phyloP scores from a whole-genome alignment of 2,113 vertebrate genomes.

The Pseudorasbora parva region DNA sequence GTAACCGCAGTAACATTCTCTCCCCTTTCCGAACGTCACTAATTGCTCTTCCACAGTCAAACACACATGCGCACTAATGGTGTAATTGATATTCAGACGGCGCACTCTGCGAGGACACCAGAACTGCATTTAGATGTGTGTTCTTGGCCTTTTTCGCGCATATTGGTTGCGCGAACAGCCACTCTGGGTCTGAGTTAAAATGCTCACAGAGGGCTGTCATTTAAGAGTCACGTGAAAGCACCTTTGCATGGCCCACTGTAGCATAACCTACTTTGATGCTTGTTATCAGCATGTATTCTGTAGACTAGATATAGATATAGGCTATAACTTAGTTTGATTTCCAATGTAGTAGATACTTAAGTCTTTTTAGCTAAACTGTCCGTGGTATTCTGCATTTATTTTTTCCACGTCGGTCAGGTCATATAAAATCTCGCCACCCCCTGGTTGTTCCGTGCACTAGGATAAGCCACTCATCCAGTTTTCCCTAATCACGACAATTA shows the following conservation, averaged over 20 bases:
- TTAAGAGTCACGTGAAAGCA: background rate
- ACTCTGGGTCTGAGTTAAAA: slow-evolving; percentile 23
- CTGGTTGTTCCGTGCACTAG: slow-evolving; percentile 87
- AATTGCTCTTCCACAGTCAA: slow-evolving; percentile 95
- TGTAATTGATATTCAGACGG: slow-evolving; percentile 92
- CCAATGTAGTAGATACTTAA: background rate
- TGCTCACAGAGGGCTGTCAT: background rate
- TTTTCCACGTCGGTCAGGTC: slow-evolving; percentile 44
- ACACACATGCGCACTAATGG: slow-evolving; percentile 97
- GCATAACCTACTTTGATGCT: background rate
- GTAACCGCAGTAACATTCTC: slow-evolving; percentile 46
- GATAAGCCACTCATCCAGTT: slow-evolving; percentile 96
- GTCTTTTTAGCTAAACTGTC: background rate
- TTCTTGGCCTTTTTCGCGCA: slow-evolving; percentile 33
- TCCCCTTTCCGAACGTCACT: slow-evolving; percentile 77
- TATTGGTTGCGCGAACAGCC: slow-evolving; percentile 44
- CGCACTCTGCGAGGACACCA: slow-evolving; percentile 50
- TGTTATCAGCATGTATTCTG: background rate
- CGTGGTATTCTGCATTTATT: slow-evolving; percentile 18
- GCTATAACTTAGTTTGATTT: background rate
- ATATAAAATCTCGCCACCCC: slow-evolving; percentile 75
- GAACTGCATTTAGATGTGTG: slow-evolving; percentile 48
- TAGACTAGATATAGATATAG: background rate
- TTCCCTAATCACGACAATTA: slow-evolving; percentile 96
- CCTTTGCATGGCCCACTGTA: background rate